A percentile compares a stretch with the other conserved stretches of the same genome.
phyloP scores from a whole-genome alignment of 2,888 invertebrate species.

The Drosophila sordidapex region DNA sequence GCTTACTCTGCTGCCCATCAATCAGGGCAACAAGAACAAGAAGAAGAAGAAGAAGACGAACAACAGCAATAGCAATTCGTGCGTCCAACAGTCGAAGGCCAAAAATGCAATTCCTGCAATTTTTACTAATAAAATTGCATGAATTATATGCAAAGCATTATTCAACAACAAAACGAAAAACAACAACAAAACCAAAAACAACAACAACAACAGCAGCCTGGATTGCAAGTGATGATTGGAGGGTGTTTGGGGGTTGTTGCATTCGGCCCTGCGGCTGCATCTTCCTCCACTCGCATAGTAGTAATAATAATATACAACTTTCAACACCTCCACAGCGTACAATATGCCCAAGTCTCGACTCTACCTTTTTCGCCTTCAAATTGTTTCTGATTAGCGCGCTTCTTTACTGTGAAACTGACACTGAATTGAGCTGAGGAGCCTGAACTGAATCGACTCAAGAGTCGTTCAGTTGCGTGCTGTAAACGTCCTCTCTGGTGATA shows the following conservation, averaged over 20 bases:
- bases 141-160: slow-evolving; percentile 76
- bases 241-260: slow-evolving; percentile 8
- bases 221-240: not conserved
- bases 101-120: slow-evolving; percentile 53
- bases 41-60: slow-evolving; percentile 22
- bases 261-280: slow-evolving; percentile 47
- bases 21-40: slow-evolving; percentile 44
- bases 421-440: not conserved
- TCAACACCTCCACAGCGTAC: slow-evolving; percentile 72
- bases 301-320: slow-evolving; percentile 62
- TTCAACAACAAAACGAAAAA: slow-evolving; percentile 35
- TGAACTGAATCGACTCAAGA: slow-evolving; percentile 20
- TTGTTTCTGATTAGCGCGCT: slow-evolving; percentile 70
- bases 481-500: slow-evolving; percentile 65
- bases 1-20: slow-evolving; percentile 51
- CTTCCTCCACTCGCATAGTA: slow-evolving; percentile 3
- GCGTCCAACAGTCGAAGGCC: slow-evolving; percentile 50
- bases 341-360: slow-evolving; percentile 45
- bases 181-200: not conserved
- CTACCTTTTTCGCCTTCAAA: slow-evolving; percentile 38
- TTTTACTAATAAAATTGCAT: slow-evolving; percentile 74
- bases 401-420: not conserved
- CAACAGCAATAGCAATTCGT: slow-evolving; percentile 21
- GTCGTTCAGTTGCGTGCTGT: slow-evolving; percentile 48
- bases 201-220: slow-evolving; percentile 19